These are phyloP conservation scores for Eriocheir sinensis DNA, from an alignment of 1,140 invertebrate genomes.

Conservation along the genomic window DNA sequence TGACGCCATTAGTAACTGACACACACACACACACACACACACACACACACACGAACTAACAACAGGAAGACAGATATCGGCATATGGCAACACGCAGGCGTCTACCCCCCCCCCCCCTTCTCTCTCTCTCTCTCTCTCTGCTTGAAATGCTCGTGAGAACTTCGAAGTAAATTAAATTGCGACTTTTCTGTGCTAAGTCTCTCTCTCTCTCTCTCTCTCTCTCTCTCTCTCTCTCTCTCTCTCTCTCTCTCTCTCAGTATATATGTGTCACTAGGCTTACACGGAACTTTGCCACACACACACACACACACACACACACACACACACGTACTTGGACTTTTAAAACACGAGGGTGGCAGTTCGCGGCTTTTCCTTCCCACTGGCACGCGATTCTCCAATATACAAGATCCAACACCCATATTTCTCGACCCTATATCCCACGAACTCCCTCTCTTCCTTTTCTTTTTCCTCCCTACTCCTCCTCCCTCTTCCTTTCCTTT, in stretches of 20 bases:
- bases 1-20: neutral
- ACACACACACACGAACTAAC: neutral
- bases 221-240: neutral
- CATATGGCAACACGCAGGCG: neutral
- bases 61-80: neutral
- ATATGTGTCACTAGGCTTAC: neutral
- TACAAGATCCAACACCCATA: neutral
- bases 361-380: neutral
- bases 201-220: neutral
- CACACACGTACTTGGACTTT: neutral
- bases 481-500: no score
- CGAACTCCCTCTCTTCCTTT: no score
- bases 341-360: slow-evolving; percentile 2
- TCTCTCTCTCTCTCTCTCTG: slow-evolving; percentile 59
- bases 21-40: neutral
- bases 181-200: neutral
- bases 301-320: neutral
- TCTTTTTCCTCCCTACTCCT: no score
- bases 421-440: neutral
- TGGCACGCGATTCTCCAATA: neutral
- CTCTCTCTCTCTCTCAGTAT: neutral
- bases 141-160: neutral
- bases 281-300: no score
- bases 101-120: neutral
- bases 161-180: neutral